A percentile compares a stretch with the other conserved stretches of the same genome.
phyloP scores from a whole-genome alignment of 2,113 vertebrate genomes.

The Stigmatopora argus region DNA sequence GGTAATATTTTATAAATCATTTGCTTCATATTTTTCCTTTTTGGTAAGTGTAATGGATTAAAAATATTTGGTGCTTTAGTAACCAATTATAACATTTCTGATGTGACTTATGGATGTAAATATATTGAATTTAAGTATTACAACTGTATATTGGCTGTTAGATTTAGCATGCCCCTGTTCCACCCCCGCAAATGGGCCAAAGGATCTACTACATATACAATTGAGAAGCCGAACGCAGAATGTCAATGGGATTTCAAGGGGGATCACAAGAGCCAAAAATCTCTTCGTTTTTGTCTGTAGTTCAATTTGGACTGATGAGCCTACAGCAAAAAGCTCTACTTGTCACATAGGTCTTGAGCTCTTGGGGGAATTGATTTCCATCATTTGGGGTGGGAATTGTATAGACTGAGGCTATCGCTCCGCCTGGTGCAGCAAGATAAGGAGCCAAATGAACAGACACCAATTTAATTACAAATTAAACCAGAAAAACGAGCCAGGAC shows the following conservation, averaged over 20 bases:
- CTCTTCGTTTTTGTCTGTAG: slow-evolving; percentile 68
- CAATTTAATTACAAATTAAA: slow-evolving; percentile 48
- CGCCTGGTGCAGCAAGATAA: slow-evolving; percentile 67
- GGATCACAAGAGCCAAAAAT: slow-evolving; percentile 61
- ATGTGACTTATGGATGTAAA: no score
- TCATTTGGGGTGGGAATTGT: slow-evolving; percentile 57
- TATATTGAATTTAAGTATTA: no score
- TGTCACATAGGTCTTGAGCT: slow-evolving; percentile 72
- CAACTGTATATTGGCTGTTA: no score
- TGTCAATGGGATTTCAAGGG: slow-evolving; percentile 63
- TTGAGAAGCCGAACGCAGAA: slow-evolving; percentile 59
- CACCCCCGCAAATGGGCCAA: slow-evolving; percentile 13
- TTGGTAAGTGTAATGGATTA: no score
- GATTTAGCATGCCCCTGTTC: slow-evolving; percentile 15
- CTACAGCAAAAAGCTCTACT: slow-evolving; percentile 57
- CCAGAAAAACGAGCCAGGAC: slow-evolving; percentile 5
- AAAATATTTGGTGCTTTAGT: no score
- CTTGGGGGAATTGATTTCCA: slow-evolving; percentile 74
- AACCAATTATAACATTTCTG: no score
- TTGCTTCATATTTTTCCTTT: no score
- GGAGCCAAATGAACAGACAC: slow-evolving; percentile 65
- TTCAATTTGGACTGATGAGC: slow-evolving; percentile 71
- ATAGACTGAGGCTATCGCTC: slow-evolving; percentile 50
- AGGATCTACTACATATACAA: slow-evolving; percentile 40
- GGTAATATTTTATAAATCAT: no score